These are phyloP conservation scores for Penaeus chinensis DNA, from an alignment of 1,140 invertebrate species.

Conservation along the genomic window DNA sequence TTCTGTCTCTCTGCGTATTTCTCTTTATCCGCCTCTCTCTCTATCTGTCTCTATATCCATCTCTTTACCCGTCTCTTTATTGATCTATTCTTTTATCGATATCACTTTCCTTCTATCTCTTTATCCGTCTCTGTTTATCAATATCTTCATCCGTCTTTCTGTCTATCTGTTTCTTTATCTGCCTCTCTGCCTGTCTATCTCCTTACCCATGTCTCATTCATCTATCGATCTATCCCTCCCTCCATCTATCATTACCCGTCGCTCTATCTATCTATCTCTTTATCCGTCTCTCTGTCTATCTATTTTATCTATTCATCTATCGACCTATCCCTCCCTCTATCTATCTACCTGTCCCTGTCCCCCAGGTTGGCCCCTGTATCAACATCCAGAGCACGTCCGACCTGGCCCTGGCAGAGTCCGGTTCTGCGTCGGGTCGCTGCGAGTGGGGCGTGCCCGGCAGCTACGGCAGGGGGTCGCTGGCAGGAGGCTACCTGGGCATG, in stretches of 20 bases:
- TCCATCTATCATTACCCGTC: too few species aligned
- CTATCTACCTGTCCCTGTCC: neutral
- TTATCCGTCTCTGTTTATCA: neutral
- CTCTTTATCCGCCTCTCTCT: too few species aligned
- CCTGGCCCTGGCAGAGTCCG: slow-evolving; percentile 27
- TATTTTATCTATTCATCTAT: neutral
- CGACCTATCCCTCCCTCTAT: neutral
- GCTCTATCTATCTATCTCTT: too few species aligned
- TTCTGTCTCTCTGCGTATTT: too few species aligned
- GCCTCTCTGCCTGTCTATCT: too few species aligned
- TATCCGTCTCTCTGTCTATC: too few species aligned
- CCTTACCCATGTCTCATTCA: neutral
- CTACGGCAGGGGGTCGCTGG: slow-evolving; percentile 41
- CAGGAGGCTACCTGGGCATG: slow-evolving; percentile 42
- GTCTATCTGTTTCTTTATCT: neutral
- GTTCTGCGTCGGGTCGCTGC: slow-evolving; percentile 19
- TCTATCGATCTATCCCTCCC: too few species aligned
- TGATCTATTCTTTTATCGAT: too few species aligned
- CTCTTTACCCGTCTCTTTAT: too few species aligned
- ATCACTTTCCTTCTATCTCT: too few species aligned
- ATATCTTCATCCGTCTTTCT: neutral
- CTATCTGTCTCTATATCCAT: too few species aligned
- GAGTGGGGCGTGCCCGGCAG: slow-evolving; percentile 40
- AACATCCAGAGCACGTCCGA: slow-evolving; percentile 58
- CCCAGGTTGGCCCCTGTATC: slow-evolving; percentile 36